Base-by-base conservation (phyloP, 2,797 vertebrate species). In the Gymnoscopelus microlampas region DNA sequence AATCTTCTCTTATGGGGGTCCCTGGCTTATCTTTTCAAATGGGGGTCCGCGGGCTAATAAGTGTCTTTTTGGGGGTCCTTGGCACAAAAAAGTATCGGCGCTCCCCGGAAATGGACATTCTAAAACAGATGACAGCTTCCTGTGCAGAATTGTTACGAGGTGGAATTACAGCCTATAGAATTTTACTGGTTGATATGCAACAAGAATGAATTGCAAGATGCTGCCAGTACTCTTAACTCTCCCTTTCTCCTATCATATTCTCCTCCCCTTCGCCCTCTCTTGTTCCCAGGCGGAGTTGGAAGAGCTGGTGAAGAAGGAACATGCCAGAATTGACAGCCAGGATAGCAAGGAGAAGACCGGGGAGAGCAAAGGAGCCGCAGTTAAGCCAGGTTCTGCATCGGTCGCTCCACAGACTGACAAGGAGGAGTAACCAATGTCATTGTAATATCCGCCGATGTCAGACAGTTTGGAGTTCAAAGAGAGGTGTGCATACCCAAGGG, bases 201-300 rank as follows among this genome's bases (percentile, higher is more conserved):
- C 32, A 35, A 32, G 32, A 4, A 32, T 4, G 32, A 32, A 32
- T 32, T 29, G 26, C 26, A 3, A 29, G 5, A 32, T 32, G 29
- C 29, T 32, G 3, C 5, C 29, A 32, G 29, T 32, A 32, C 29
- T 1, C 5, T 35, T 35, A 4, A 29, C 23, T 5, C 15, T 12
- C 1, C 4, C 0, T 3, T 5, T 23, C 0, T 9, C 58, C 15
- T 5, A 0, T 7, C n/a, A 6, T 14, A 8, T 9, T 10, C 23
- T 14, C 2, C 10, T 1, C 1, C 7, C 0, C 23, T 6, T 29
- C 23, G 53, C 26, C 24, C 4, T 39, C 3, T 60, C 5, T 12
- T 12, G 26, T 69, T 24, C 26, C 55, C 89, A 98, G 97, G 92
- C 70, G 0, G 96, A 97, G 85, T 90, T 98, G 69, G 93, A 96